These are phyloP conservation scores for Dendrolimus houi DNA, from an alignment of 2,888 invertebrate genomes.

Conservation along the genomic window DNA sequence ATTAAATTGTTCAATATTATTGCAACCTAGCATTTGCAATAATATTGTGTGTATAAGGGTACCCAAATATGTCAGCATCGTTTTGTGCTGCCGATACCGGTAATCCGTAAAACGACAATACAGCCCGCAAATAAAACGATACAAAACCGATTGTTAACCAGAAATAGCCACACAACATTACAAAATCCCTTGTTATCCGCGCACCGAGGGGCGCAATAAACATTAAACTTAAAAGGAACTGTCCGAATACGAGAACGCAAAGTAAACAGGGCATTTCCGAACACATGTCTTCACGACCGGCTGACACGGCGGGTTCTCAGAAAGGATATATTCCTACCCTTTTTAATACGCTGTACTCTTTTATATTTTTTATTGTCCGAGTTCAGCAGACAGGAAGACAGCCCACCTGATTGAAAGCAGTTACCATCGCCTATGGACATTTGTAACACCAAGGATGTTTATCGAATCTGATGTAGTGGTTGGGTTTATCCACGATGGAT, in stretches of 20 bases:
- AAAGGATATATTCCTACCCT: slow-evolving; percentile 31
- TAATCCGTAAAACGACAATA: neutral
- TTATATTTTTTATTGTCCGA: slow-evolving; percentile 4
- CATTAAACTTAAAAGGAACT: slow-evolving; percentile 51
- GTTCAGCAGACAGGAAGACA: no score
- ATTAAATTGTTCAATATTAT: no score
- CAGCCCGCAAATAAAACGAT: slow-evolving; percentile 33
- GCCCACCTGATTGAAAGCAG: no score
- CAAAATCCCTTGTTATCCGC: slow-evolving; percentile 52
- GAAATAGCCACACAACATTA: slow-evolving; percentile 41
- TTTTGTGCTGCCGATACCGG: no score
- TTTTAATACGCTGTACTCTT: slow-evolving; percentile 26
- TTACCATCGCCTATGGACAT: no score
- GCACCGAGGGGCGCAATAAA: slow-evolving; percentile 40
- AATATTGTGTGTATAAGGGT: no score
- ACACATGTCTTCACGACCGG: slow-evolving; percentile 32
- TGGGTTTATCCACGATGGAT: no score
- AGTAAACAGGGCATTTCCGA: slow-evolving; percentile 61
- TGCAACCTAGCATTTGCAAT: no score
- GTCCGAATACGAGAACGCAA: slow-evolving; percentile 52
- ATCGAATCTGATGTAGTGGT: no score
- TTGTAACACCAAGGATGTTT: no score
- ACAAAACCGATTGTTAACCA: slow-evolving; percentile 41
- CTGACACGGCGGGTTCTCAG: slow-evolving; percentile 21
- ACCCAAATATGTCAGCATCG: no score